Evolutionary conservation across 2,113 vertebrate genomes (phyloP).

Genomic region (Sminthopsis crassicaudata): DNA sequence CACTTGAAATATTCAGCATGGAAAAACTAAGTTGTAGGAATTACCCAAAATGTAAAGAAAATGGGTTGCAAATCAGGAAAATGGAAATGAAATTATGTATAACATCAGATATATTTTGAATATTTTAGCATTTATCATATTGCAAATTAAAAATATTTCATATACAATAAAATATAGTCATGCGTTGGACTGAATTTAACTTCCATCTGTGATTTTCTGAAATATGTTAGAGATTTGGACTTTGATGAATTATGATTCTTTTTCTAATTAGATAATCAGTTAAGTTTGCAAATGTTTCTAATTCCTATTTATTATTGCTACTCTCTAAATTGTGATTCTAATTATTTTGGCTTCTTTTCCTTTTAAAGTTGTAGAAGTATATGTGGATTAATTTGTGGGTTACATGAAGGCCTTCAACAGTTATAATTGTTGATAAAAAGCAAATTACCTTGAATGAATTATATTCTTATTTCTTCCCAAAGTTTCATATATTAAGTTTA

Average conservation of each 20-base stretch:
- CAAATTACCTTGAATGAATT: not conserved
- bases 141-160: not conserved
- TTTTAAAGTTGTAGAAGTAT: not conserved
- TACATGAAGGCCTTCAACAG: not conserved
- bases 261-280: not conserved
- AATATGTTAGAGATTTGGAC: not conserved
- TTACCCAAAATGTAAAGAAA: not conserved
- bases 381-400: not conserved
- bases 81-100: not conserved
- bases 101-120: not conserved
- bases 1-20: not conserved
- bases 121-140: not conserved
- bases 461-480: not conserved
- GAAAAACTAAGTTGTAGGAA: not conserved
- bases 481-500: not conserved
- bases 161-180: not conserved
- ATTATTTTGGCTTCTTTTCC: not conserved
- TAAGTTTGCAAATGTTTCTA: not conserved
- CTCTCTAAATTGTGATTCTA: not conserved
- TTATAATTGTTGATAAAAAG: not conserved
- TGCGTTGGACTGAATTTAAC: not conserved
- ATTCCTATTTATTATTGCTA: not conserved
- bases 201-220: not conserved
- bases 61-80: not conserved
- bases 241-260: not conserved